Evolutionary conservation across 1,140 invertebrate species (phyloP).

Genomic region (Brachionus koreanus): DNA sequence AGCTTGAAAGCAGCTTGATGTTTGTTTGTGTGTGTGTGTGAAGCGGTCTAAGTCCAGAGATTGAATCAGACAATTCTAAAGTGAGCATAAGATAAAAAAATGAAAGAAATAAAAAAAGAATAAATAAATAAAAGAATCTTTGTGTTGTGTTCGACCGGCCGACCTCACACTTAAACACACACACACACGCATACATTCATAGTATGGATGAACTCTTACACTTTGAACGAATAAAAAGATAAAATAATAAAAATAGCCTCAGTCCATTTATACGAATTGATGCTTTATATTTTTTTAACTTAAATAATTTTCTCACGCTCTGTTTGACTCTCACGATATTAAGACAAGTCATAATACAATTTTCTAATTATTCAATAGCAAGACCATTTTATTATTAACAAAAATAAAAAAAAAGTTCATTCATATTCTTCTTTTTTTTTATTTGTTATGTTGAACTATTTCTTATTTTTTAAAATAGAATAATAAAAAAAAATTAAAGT

Average conservation of each 20-base stretch:
- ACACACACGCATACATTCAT: neutral
- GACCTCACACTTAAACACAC: constrained; percentile 9
- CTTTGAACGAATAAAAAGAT: constrained; percentile 22
- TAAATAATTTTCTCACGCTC: neutral
- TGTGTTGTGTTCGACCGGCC: neutral
- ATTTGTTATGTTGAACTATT: neutral
- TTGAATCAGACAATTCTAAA: constrained; percentile 31
- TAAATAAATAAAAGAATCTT: neutral
- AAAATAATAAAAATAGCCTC: neutral
- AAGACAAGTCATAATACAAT: constrained; percentile 26
- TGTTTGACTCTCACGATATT: neutral
- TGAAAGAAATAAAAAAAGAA: neutral
- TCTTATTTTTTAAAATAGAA: neutral
- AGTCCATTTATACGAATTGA: neutral
- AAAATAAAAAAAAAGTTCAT: neutral
- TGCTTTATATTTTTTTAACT: neutral
- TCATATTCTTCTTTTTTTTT: neutral
- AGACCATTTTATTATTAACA: neutral
- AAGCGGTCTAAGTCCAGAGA: too few relatives aligned
- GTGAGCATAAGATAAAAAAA: neutral
- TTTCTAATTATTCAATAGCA: constrained; percentile 16
- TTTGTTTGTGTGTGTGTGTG: neutral
- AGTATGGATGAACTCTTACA: neutral
- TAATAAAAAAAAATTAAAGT: too few relatives aligned
- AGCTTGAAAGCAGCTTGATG: neutral